Evolutionary conservation across 2,797 vertebrate species (phyloP), one percentile per base, ranked within the genome.

Genomic region (Falco peregrinus): DNA sequence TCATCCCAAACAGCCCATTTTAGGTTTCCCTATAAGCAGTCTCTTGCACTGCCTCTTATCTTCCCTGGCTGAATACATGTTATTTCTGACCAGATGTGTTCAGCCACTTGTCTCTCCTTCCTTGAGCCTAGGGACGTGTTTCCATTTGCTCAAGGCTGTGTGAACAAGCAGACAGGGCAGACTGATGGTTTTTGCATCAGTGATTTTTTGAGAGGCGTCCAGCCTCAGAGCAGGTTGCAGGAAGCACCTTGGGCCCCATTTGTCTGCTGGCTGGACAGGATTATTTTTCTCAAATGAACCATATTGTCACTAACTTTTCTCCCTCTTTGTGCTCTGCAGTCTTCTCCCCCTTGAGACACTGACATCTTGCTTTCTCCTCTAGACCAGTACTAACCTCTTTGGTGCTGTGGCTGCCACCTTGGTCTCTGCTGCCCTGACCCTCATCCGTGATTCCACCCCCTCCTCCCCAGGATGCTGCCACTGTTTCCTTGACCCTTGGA

Each of bases 161-260:
- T 73, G 56, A 35, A 22, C 68, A 57, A 24, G 69, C 82, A 85
- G 60, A 31, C 54, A 39, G 54, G 85, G 59, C 80, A 35, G 83
- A 53, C 86, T 84, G 88, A 89, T 96, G 95, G 4, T 78, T 96
- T 96, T 95, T 84, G 79, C 96, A 96, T 95, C 93, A 95, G 87
- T 41, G 85, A 13, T 67, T 47, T 84, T 92, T 45, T 51, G 88
- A 90, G 92, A 70, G 84, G 90, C 50, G 79, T 86, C 77, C 63
- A 65, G 75, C 75, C 73, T 91, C 61, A 21, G 89, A 84, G 84
- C 88, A 93, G 82, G 93, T 88, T 91, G 76, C 82, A 94, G 94
- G 89, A 93, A 93, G 73, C 75, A 80, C 89, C 92, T 89, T 71
- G 90, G 67, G 93, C 92, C 91, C 84, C 76, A 43, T 93, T 81